Base-by-base conservation (phyloP, 2,113 vertebrate species). In the Percina caprodes region DNA sequence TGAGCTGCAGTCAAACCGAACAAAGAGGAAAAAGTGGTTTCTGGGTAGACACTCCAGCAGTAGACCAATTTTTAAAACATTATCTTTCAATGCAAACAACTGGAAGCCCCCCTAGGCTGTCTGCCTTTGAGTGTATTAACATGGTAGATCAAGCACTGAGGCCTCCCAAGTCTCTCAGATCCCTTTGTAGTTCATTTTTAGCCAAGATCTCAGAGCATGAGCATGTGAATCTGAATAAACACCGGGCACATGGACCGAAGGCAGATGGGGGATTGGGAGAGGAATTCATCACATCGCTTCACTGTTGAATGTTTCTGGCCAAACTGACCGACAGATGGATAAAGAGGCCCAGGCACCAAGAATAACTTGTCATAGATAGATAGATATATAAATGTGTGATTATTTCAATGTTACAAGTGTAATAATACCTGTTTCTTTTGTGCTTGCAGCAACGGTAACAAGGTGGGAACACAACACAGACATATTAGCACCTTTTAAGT, bases 151-250 rank as follows among this genome's bases (percentile, higher is more conserved):
- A 66, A 68, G 19, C n/a, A 4, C 58, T 7, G 62, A 58, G 42
- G 39, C 70, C 49, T 11, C 2, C 23, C 48, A 15, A 15, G 56
- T 69, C 70, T 15, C 42, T 67, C 55, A 16, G 46, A 87, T 82
- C 42, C 70, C 48, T 60, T 49, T 65, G 51, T 35, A 12, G 74
- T 74, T 69, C 56, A 35, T 30, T 77, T 85, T 73, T 23, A 87
- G 74, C 67, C 73, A 56, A 59, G 86, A 84, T 71, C 61, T 82
- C 77, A 85, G 35, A 39, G 14, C 39, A 55, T 74, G 52, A 84
- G 78, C 71, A 61, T 62, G 88, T 74, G 30, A 59, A 76, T 85
- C 74, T 77, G 83, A 76, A 71, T 76, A 86, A 92, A 90, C 86
- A 83, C 3, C 3, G 14, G 26, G 33, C 86, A 26, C 69, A 24